These are phyloP conservation scores for Athetis lepigone DNA, from an alignment of 2,888 invertebrate species.

Conservation along the genomic window DNA sequence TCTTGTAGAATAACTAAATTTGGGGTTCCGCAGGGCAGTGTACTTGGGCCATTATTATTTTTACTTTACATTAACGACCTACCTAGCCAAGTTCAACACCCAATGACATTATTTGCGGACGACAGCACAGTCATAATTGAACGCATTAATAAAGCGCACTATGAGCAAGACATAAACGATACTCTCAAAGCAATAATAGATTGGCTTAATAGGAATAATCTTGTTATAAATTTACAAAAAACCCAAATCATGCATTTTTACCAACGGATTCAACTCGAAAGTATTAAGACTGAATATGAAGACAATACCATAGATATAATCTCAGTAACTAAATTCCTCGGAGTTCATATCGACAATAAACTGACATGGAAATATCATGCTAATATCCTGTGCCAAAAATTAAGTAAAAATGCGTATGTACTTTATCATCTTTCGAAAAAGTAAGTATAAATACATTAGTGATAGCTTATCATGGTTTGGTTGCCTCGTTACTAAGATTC, in stretches of 20 bases:
- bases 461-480: too few species aligned
- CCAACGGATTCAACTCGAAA: neutral
- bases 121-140: slow-evolving; percentile 14
- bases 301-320: neutral
- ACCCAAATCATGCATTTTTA: slow-evolving; percentile 13
- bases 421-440: slow-evolving; percentile 6
- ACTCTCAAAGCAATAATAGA: too few species aligned
- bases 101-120: slow-evolving; percentile 11
- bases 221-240: slow-evolving; percentile 12
- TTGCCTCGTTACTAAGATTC: too few species aligned
- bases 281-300: neutral
- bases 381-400: neutral
- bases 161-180: neutral
- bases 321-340: slow-evolving; percentile 5
- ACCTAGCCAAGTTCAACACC: too few species aligned
- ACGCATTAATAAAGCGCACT: neutral
- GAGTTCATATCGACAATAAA: slow-evolving; percentile 3
- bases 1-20: too few species aligned
- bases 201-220: too few species aligned
- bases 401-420: slow-evolving; percentile 1
- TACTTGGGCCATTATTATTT: slow-evolving; percentile 17
- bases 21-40: neutral
- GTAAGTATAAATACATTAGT: neutral
- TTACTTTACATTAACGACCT: too few species aligned
- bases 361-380: slow-evolving; percentile 14